A percentile compares a stretch with the other conserved stretches of the same genome.
Conservation (phyloP, 2,888 invertebrate genomes). For the Eupithecia insigniata region DNA sequence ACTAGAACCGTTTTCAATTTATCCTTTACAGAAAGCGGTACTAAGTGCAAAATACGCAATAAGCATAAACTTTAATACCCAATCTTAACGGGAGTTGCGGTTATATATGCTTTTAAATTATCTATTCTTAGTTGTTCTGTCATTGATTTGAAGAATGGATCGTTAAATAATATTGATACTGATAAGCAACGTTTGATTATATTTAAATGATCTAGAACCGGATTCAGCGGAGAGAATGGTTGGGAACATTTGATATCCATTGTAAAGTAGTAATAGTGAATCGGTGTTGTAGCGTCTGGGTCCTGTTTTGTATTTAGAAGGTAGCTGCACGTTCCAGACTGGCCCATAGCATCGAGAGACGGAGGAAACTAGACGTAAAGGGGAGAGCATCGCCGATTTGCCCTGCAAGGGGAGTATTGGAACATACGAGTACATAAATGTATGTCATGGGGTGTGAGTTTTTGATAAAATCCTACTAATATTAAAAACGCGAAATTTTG, state of each 20-base stretch:
- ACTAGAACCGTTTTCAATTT: neutral
- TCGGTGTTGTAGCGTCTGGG: too few species aligned
- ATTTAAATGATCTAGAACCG: neutral
- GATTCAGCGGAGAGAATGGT: neutral
- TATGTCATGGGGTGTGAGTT: too few species aligned
- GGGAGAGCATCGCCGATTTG: neutral
- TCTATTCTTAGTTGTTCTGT: conserved; percentile 20
- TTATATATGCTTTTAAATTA: neutral
- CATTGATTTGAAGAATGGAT: conserved; percentile 41
- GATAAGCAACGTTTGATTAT: neutral
- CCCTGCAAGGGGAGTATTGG: neutral
- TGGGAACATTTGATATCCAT: neutral
- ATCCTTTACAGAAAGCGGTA: neutral
- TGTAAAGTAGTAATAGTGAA: too few species aligned
- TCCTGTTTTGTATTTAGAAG: neutral
- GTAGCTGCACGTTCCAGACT: neutral
- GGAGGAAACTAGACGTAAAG: neutral
- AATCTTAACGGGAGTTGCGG: neutral
- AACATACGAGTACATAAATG: too few species aligned
- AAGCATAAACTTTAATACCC: conserved; percentile 1
- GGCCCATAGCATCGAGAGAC: neutral
- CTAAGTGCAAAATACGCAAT: conserved; percentile 8
- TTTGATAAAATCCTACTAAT: too few species aligned
- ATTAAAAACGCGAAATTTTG: too few species aligned
- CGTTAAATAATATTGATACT: conserved; percentile 41